Percentiles rank a stretch among this genome's conserved stretches.
phyloP scores from a whole-genome alignment of 1,140 invertebrate genomes.

The Anoplolepis gracilipes region DNA sequence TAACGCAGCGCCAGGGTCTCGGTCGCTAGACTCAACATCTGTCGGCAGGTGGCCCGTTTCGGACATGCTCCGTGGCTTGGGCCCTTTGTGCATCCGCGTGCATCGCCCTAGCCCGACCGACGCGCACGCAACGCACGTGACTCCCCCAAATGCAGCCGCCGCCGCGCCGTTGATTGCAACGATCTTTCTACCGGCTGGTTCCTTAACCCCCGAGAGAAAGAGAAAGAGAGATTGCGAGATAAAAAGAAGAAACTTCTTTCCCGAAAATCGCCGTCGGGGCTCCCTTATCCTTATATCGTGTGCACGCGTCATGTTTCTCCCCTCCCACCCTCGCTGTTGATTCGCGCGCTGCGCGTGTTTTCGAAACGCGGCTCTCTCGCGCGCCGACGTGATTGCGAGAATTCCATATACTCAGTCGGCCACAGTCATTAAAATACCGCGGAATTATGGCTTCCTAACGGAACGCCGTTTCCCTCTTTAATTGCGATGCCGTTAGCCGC shows the following conservation, averaged over 20 bases:
- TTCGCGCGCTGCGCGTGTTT: not conserved
- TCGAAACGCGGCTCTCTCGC: not conserved
- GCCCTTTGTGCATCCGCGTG: slow-evolving; percentile 75
- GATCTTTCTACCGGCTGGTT: slow-evolving; percentile 69
- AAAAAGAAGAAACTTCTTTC: slow-evolving; percentile 34
- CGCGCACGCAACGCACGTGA: slow-evolving; percentile 72
- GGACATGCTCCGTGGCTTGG: slow-evolving; percentile 73
- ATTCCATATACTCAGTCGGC: not conserved
- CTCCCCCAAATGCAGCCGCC: slow-evolving; percentile 67
- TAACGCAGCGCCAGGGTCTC: slow-evolving; percentile 65
- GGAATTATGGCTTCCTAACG: slow-evolving; percentile 44
- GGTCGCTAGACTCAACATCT: slow-evolving; percentile 78
- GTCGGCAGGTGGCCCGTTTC: slow-evolving; percentile 81
- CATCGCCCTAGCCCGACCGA: slow-evolving; percentile 71
- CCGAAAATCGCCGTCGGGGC: slow-evolving; percentile 36
- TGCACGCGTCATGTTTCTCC: not conserved
- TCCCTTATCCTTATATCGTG: slow-evolving; percentile 25
- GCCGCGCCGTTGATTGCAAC: slow-evolving; percentile 67
- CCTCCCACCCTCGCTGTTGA: not conserved
- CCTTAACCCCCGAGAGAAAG: slow-evolving; percentile 70
- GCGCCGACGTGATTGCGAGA: not conserved
- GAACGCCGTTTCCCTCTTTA: slow-evolving; percentile 31
- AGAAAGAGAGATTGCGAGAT: slow-evolving; percentile 58
- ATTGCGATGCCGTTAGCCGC: slow-evolving; percentile 34
- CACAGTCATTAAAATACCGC: slow-evolving; percentile 26